A percentile compares a stretch with the other conserved stretches of the same genome.
Evolutionary conservation across 2,113 vertebrate species (phyloP).

Genomic region (Neogale vison): DNA sequence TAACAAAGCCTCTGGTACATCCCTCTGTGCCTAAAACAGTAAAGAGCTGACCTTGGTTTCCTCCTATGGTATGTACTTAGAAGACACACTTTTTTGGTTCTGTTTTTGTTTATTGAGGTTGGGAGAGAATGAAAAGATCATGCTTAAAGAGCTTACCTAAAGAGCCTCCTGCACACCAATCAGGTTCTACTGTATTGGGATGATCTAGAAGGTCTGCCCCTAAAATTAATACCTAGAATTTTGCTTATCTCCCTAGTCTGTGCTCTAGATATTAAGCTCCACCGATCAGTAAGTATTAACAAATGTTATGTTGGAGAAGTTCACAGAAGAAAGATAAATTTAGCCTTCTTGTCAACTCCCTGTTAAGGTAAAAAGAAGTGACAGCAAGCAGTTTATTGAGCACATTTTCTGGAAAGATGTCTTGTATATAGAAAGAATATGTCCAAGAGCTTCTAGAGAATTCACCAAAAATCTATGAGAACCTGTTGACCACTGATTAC

Average conservation of each 20-base stretch:
- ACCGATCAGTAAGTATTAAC: neutral
- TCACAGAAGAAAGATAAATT: neutral
- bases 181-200: neutral
- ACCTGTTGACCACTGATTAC: neutral
- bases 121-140: neutral
- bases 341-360: neutral
- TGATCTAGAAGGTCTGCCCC: neutral
- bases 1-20: neutral
- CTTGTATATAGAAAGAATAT: neutral
- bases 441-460: neutral
- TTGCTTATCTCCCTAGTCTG: neutral
- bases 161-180: neutral
- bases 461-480: neutral
- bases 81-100: neutral
- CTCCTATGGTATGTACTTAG: neutral
- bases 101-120: neutral
- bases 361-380: neutral
- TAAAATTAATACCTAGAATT: neutral
- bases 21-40: neutral
- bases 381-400: constrained; percentile 1
- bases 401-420: neutral
- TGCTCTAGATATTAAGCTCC: neutral
- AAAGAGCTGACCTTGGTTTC: neutral
- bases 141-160: neutral
- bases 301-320: neutral